A percentile compares a stretch with the other conserved stretches of the same genome.
These are phyloP conservation scores for Ictidomys tridecemlineatus DNA, from an alignment of 2,113 vertebrate species.

Conservation along the genomic window DNA sequence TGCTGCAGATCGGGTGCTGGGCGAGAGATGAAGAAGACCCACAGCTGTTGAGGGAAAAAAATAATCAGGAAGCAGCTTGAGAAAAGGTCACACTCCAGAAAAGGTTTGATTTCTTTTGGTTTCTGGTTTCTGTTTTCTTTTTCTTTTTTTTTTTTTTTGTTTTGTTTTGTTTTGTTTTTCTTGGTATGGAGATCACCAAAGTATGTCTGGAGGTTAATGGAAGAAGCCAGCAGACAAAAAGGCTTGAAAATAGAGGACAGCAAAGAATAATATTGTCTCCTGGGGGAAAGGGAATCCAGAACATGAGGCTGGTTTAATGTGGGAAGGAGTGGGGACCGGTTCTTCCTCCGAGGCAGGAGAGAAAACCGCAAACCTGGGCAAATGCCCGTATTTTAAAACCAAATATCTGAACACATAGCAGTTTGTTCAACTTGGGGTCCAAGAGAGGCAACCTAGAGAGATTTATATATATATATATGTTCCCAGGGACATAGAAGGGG, in stretches of 20 bases:
- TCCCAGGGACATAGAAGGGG: not conserved
- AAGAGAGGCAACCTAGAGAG: not conserved
- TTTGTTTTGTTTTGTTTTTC: too few relatives aligned
- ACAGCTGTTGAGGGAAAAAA: not conserved
- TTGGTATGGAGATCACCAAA: not conserved
- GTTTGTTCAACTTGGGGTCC: not conserved
- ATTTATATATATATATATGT: not conserved
- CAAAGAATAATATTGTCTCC: not conserved
- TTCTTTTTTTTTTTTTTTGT: too few relatives aligned
- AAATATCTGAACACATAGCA: slow-evolving; percentile 13
- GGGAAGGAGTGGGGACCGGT: not conserved
- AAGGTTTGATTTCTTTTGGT: not conserved
- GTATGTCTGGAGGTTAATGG: not conserved
- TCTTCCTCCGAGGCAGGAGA: not conserved
- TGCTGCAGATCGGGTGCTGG: not conserved
- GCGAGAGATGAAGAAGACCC: not conserved
- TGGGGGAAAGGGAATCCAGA: not conserved
- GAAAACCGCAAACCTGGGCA: not conserved
- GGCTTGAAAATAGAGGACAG: not conserved
- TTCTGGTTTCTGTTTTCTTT: slow-evolving; percentile 5
- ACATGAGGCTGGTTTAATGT: not conserved
- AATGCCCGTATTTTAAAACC: not conserved
- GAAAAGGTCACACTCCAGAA: not conserved
- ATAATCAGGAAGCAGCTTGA: not conserved
- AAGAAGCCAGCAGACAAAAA: not conserved